Evolutionary conservation across 1,140 invertebrate species (phyloP), one percentile per base, ranked within the genome.

Genomic region (Lasioglossum baleicum): DNA sequence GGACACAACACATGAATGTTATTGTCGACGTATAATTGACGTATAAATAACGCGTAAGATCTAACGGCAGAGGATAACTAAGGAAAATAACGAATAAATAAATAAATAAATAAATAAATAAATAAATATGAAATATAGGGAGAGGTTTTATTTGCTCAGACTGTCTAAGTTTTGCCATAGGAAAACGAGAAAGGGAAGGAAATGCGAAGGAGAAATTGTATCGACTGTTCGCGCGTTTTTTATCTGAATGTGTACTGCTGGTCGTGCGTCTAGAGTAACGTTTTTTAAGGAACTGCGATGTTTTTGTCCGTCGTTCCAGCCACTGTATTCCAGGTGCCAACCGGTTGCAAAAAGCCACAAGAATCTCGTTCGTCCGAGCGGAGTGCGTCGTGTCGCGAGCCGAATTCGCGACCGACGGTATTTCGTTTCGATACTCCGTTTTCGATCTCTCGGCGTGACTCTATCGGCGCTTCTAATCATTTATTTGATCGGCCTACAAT

Each of bases 101-200:
- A 72, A 48, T 6, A 69, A 35, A 80, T 35, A 67, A 72, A 48
- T 6, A 69, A 35, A 80, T 26, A 69, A 48, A 48, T 48, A 48
- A n/a, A 58, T n/a, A 58, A 22, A 74, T 44, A 11, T 11, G 13
- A 11, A 48, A 48, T 11, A 48, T 63, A 65, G 35, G 35, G 82
- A 35, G 70, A 78, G 85, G 80, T 89, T 90, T 88, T 80, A 84
- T 86, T 91, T 92, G 88, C 88, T 91, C 89, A 92, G 88, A 90
- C 89, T 91, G 87, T 86, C 88, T 90, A 88, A 87, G 89, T 92
- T 92, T 53, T 92, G 91, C 91, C 90, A 91, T 92, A 91, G 20
- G 58, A 15, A n/a, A 48, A 44, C 13, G 53, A 35, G 8, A 6
- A 40, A 17, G n/a, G n/a, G 67, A 44, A 7, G n/a, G 35, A 15